Conservation (phyloP, 2,797 vertebrate genomes). For the Gallirallus australis region DNA sequence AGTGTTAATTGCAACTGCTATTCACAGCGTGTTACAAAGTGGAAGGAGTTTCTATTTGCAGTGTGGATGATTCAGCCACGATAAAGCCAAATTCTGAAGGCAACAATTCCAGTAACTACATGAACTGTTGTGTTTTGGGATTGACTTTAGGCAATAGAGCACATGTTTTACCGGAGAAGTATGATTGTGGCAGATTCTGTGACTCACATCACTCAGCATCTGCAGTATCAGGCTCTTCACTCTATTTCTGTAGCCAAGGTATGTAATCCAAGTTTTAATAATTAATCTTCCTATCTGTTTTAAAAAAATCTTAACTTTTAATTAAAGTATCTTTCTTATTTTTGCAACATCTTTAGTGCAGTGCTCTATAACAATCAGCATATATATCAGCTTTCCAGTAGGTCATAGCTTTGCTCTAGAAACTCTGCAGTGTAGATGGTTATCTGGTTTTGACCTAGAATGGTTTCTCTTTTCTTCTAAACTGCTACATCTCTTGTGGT, state of each 20-base stretch:
- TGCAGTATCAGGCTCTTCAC: slow-evolving; percentile 93
- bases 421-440: not conserved
- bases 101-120: not conserved
- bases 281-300: not conserved
- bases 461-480: not conserved
- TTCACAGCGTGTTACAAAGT: not conserved
- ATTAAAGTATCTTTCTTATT: not conserved
- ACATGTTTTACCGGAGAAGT: slow-evolving; percentile 93
- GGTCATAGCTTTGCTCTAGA: not conserved
- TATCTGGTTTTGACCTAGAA: not conserved
- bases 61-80: not conserved
- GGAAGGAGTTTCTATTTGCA: not conserved
- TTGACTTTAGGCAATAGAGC: slow-evolving; percentile 88
- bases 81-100: not conserved
- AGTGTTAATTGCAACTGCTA: not conserved
- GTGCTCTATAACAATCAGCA: rapidly evolving
- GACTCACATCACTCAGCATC: slow-evolving; percentile 93
- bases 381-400: not conserved
- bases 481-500: not conserved
- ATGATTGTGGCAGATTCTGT: slow-evolving; percentile 96
- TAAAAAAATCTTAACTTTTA: not conserved
- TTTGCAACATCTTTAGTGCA: not conserved
- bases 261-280: slow-evolving; percentile 21
- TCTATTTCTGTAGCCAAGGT: slow-evolving; percentile 93
- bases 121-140: slow-evolving; percentile 1